Percentiles rank a stretch among this genome's conserved stretches.
Conservation (phyloP, 2,888 invertebrate genomes). For the Axea sp. region DNA sequence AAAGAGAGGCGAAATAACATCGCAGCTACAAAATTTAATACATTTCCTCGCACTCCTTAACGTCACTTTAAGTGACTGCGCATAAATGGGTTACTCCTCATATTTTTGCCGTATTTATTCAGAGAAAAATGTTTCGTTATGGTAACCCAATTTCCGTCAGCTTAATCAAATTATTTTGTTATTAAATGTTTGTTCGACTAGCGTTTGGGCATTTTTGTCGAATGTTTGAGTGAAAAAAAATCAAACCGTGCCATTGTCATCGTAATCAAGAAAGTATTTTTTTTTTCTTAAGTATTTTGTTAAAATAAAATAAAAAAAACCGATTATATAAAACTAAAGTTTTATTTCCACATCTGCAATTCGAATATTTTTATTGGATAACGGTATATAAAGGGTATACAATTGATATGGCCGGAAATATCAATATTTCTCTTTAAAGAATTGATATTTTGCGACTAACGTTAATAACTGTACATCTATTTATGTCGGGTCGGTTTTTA, state of each 20-base stretch:
- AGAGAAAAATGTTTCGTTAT: conserved; percentile 36
- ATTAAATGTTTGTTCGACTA: no score
- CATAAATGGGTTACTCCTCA: conserved; percentile 28
- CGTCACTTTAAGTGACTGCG: conserved; percentile 9
- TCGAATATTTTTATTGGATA: conserved; percentile 6
- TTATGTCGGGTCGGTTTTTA: neutral
- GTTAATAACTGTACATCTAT: neutral
- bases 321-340: conserved; percentile 9
- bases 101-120: conserved; percentile 19
- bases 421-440: conserved; percentile 11
- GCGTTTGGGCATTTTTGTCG: neutral
- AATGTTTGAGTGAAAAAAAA: conserved; percentile 6
- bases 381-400: neutral
- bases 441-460: conserved; percentile 12
- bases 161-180: conserved; percentile 26
- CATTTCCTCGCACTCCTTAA: conserved; percentile 7
- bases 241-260: conserved; percentile 7
- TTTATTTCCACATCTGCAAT: conserved; percentile 3
- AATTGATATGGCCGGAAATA: conserved; percentile 5
- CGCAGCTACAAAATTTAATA: conserved; percentile 7
- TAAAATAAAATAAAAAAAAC: conserved; percentile 4
- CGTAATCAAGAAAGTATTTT: neutral
- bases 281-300: conserved; percentile 16
- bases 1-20: conserved; percentile 19
- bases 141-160: conserved; percentile 12